Evolutionary conservation across 2,113 vertebrate genomes (phyloP), one percentile per base, ranked within the genome.

Genomic region (Caranx melampygus): DNA sequence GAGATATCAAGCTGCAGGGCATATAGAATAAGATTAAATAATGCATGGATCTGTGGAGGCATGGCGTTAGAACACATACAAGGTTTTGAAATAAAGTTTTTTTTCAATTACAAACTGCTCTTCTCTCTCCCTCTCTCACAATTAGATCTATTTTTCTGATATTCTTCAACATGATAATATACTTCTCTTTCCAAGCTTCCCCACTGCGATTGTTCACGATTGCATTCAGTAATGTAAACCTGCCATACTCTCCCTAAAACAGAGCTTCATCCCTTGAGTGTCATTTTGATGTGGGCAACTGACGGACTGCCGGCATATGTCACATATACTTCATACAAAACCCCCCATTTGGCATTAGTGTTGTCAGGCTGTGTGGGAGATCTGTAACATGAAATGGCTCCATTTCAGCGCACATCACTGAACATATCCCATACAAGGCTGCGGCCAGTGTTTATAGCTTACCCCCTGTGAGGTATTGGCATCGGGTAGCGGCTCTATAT

Each of bases 311-410:
- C 74, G 57, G 81, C 93, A 90, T 89, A 90, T 90, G 92, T 89
- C 87, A 81, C 84, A 60, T 85, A 79, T 68, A 91, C 86, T 91
- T 90, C 87, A 90, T 73, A 91, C 79, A 84, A 82, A 90, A 81
- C 75, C 82, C 82, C 82, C 65, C 61, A 65, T 89, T 91, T 93
- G 92, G 92, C 93, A 88, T 81, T 66, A 72, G 68, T 72, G 87
- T 83, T 87, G 78, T 88, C 33, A 5, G 89, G 47, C 88, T 81
- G 78, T 75, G 90, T 89, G 87, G 87, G 81, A 88, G 88, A 92
- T 92, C 91, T 89, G 90, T 93, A 92, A 91, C 90, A 92, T 93
- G 86, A 93, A 92, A 93, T 91, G 87, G 90, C 87, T 89, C 82
- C 79, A 82, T 91, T 91, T 92, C 89, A 88, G 88, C 59, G 67